These are phyloP conservation scores for Psylliodes chrysocephalus DNA, from an alignment of 2,888 invertebrate species.

Conservation along the genomic window DNA sequence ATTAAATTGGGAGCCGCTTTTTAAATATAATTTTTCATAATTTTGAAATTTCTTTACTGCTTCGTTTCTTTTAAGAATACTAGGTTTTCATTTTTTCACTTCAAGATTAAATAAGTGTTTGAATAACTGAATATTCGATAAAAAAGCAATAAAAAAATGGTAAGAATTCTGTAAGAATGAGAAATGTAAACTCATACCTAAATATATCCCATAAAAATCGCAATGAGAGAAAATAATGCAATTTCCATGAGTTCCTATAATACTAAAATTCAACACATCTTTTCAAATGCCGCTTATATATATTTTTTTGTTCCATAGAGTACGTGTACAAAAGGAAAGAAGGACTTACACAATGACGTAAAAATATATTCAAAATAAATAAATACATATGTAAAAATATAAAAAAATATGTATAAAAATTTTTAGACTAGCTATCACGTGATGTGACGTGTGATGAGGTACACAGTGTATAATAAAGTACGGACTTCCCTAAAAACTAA, in stretches of 20 bases:
- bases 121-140: neutral
- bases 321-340: constrained; percentile 45
- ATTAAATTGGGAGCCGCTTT: too few species aligned
- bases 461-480: constrained; percentile 42
- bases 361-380: constrained; percentile 42
- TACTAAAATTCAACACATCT: constrained; percentile 42
- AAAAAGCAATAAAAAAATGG: neutral
- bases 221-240: constrained; percentile 32
- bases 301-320: constrained; percentile 29
- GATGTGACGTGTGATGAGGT: constrained; percentile 51
- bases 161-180: neutral
- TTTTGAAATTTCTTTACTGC: too few species aligned
- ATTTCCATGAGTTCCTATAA: constrained; percentile 39
- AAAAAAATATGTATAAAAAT: constrained; percentile 50
- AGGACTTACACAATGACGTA: constrained; percentile 41
- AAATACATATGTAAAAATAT: constrained; percentile 52
- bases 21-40: too few species aligned
- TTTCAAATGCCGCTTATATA: constrained; percentile 42
- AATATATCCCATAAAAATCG: constrained; percentile 30
- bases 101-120: too few species aligned
- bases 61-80: too few species aligned
- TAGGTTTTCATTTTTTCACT: too few species aligned
- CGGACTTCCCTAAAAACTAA: constrained; percentile 36
- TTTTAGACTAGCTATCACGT: constrained; percentile 57
- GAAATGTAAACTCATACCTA: neutral